A percentile compares a stretch with the other conserved stretches of the same genome.
These are phyloP conservation scores for Morone saxatilis DNA, from an alignment of 2,113 vertebrate genomes.

Conservation along the genomic window DNA sequence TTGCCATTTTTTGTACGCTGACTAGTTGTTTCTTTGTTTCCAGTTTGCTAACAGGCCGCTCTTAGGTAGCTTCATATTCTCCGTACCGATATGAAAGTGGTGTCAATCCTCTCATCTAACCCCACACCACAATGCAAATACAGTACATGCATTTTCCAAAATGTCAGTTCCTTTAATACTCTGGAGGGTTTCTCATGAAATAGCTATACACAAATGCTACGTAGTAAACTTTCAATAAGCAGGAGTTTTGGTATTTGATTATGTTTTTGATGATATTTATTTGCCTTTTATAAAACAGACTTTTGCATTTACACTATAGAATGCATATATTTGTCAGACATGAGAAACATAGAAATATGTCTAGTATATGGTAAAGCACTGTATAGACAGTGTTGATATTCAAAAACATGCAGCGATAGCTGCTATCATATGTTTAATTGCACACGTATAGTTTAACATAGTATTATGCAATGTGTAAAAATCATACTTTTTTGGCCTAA, in stretches of 20 bases:
- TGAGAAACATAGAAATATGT: constrained; percentile 5
- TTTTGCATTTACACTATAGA: constrained; percentile 40
- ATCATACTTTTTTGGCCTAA: constrained; percentile 51
- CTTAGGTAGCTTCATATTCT: not conserved
- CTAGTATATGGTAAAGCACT: constrained; percentile 16
- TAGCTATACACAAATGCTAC: constrained; percentile 7
- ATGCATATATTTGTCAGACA: constrained; percentile 26
- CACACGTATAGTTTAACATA: constrained; percentile 36
- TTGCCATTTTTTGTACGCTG: not conserved
- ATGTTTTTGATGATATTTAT: constrained; percentile 69
- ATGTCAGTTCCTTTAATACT: not conserved
- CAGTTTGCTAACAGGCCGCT: not conserved
- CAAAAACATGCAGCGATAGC: constrained; percentile 26
- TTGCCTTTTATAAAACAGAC: constrained; percentile 49
- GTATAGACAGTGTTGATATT: constrained; percentile 18
- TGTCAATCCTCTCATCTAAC: not conserved
- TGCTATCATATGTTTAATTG: constrained; percentile 34
- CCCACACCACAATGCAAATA: too few relatives aligned
- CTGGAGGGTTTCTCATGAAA: constrained; percentile 15
- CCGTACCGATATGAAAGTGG: not conserved
- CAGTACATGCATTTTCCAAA: constrained; percentile 7
- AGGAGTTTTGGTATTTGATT: constrained; percentile 32
- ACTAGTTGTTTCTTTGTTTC: not conserved
- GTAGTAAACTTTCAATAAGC: constrained; percentile 33
- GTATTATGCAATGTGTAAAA: constrained; percentile 47